Evolutionary conservation across 2,113 vertebrate genomes (phyloP), one percentile per base, ranked within the genome.

Genomic region (Centrocercus urophasianus): DNA sequence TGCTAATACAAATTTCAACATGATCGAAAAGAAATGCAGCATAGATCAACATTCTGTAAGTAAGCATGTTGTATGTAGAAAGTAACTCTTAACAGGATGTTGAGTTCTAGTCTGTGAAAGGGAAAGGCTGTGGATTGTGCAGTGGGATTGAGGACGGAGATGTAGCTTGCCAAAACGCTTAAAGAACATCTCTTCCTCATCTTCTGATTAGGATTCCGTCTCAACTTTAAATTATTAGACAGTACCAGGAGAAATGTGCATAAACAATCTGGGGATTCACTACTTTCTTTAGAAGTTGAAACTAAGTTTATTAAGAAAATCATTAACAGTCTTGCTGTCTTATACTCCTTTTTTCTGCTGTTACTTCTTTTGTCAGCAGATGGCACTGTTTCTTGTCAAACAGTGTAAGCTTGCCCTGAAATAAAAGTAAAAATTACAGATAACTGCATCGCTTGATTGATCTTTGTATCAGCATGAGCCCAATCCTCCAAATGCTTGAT

Each of bases 341-440:
- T 38, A 30, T 3, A 12, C 22, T 86, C 38, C 48, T 48, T 81
- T 60, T 86, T 47, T 42, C 69, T 64, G 40, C 50, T 36, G 73
- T 52, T 88, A 8, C 38, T 83, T 25, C 17, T 52, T 65, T 8
- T 1, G 80, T 93, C 98, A 97, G 97, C 93, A 98, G 98, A 93
- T 98, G 98, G 98, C 97, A 85, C 95, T 98, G 38, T 97, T 97
- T 97, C 86, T 86, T 79, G 70, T 89, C 38, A 43, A 80, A 54
- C 60, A 59, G 32, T 87, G 80, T 27, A 59, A 75, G 36, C 10
- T 5, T 89, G 65, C 45, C 16, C 38, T 92, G 75, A 93, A 89
- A 91, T 81, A 90, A 72, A 89, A 94, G 61, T 94, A 74, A 95
- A 80, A 96, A 95, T 84, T 74, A 19, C 13, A 42, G 81, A 56